Evolutionary conservation across 1,140 invertebrate species (phyloP).

Genomic region (Zaprionus davidi): DNA sequence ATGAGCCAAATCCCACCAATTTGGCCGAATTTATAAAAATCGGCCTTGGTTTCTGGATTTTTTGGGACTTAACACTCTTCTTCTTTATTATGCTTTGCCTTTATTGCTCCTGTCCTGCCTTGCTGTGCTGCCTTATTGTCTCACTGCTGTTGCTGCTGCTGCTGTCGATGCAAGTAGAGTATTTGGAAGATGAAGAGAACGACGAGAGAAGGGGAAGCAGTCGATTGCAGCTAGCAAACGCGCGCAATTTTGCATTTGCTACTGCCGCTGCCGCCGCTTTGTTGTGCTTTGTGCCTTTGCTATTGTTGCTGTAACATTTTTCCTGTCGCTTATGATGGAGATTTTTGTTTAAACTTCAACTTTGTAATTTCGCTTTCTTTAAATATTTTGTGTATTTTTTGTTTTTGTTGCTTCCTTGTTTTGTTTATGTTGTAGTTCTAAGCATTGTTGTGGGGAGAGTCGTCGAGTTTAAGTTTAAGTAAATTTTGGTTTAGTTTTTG

Average conservation of each 20-base stretch:
- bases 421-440: conserved; percentile 36
- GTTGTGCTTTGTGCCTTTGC: conserved; percentile 12
- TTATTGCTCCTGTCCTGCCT: conserved; percentile 9
- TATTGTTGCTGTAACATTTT: conserved; percentile 45
- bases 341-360: conserved; percentile 19
- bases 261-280: conserved; percentile 24
- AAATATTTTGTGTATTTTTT: conserved; percentile 6
- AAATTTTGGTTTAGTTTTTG: conserved; percentile 22
- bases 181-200: conserved; percentile 17
- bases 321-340: not conserved
- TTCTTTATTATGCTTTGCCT: not conserved
- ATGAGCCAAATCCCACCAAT: conserved; percentile 51
- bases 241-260: conserved; percentile 48
- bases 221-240: conserved; percentile 35
- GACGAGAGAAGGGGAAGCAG: conserved; percentile 31
- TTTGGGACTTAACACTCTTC: conserved; percentile 20
- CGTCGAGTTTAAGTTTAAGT: conserved; percentile 2
- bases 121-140: conserved; percentile 2
- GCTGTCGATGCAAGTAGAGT: conserved; percentile 24
- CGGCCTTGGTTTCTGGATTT: conserved; percentile 59
- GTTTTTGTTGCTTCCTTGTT: conserved; percentile 28
- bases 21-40: conserved; percentile 40
- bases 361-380: conserved; percentile 12
- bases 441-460: conserved; percentile 15
- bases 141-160: conserved; percentile 23